Percentiles rank a stretch among this genome's conserved stretches.
phyloP scores from a whole-genome alignment of 1,140 invertebrate species.

The Tetraneura akinire region DNA sequence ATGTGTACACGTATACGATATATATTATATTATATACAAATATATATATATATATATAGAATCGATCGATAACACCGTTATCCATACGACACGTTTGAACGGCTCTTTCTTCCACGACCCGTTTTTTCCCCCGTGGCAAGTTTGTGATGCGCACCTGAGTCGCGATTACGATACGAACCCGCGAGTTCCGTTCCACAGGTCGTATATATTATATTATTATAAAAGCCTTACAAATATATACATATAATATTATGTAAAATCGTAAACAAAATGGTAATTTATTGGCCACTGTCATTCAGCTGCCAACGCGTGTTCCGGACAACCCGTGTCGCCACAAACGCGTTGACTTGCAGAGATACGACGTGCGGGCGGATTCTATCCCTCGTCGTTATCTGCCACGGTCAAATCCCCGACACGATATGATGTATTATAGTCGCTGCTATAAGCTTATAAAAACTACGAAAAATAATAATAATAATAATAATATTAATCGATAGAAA shows the following conservation, averaged over 20 bases:
- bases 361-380: slow-evolving; percentile 10
- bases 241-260: too few relatives aligned
- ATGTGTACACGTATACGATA: too few relatives aligned
- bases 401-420: neutral
- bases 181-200: too few relatives aligned
- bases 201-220: too few relatives aligned
- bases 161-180: neutral
- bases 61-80: slow-evolving; percentile 2
- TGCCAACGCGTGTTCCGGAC: slow-evolving; percentile 36
- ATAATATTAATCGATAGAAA: too few relatives aligned
- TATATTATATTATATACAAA: neutral
- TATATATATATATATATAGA: neutral
- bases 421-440: neutral
- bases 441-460: neutral
- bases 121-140: neutral
- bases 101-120: neutral
- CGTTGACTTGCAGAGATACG: neutral
- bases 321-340: slow-evolving; percentile 9
- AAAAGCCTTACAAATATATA: neutral
- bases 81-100: neutral
- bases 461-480: neutral
- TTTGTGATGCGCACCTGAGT: slow-evolving; percentile 9
- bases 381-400: slow-evolving; percentile 5
- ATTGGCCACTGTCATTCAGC: slow-evolving; percentile 34
- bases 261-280: slow-evolving; percentile 35